phyloP scores from a whole-genome alignment of 1,140 invertebrate genomes.

The Psix sp. region DNA sequence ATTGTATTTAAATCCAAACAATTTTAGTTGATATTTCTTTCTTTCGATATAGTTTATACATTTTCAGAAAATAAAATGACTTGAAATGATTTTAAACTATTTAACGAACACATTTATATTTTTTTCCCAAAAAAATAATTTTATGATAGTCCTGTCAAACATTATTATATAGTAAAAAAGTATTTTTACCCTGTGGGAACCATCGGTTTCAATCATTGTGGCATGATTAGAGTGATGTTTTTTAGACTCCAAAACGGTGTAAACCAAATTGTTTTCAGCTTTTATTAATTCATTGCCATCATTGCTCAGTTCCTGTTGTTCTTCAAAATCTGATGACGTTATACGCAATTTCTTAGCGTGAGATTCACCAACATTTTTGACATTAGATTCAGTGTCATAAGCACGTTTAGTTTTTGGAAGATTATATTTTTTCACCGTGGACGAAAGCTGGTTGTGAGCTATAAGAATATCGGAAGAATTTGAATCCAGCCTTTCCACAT shows the following conservation, averaged over 20 bases:
- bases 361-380: slow-evolving; percentile 16
- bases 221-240: slow-evolving; percentile 58
- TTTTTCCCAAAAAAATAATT: no score
- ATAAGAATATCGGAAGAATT: slow-evolving; percentile 19
- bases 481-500: slow-evolving; percentile 43
- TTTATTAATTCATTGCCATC: slow-evolving; percentile 67
- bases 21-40: no score
- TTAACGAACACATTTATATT: background rate
- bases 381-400: slow-evolving; percentile 20
- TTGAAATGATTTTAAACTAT: no score
- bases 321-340: slow-evolving; percentile 20
- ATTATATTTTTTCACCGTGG: slow-evolving; percentile 20
- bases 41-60: no score
- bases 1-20: no score
- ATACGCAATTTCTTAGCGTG: slow-evolving; percentile 38
- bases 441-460: no score
- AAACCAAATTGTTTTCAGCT: slow-evolving; percentile 73
- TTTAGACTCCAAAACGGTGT: slow-evolving; percentile 74
- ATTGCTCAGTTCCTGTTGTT: slow-evolving; percentile 46
- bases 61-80: no score
- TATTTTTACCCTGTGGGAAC: slow-evolving; percentile 64
- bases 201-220: slow-evolving; percentile 15
- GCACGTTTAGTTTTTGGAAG: slow-evolving; percentile 19
- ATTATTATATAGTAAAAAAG: no score
- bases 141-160: no score